Evolutionary conservation across 2,888 invertebrate species (phyloP).

Genomic region (Meiosimyza decipiens): DNA sequence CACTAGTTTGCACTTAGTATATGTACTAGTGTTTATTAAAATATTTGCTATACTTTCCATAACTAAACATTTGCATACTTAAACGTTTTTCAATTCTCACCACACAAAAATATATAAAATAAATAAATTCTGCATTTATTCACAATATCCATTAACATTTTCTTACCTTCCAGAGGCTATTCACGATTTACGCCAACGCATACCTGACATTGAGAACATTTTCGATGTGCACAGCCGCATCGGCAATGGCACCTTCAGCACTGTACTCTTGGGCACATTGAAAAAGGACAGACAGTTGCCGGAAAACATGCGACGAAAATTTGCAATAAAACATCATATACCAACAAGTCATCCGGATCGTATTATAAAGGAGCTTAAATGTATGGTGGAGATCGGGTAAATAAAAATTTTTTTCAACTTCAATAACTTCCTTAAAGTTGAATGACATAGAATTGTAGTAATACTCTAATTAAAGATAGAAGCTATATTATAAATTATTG

Average conservation of each 20-base stretch:
- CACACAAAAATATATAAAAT: too few species aligned
- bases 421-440: neutral
- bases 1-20: too few species aligned
- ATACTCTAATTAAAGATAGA: neutral
- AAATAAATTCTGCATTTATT: neutral
- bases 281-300: slow-evolving; percentile 64
- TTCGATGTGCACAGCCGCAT: slow-evolving; percentile 78
- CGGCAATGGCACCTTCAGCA: slow-evolving; percentile 89
- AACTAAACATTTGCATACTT: too few species aligned
- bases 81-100: neutral
- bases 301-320: slow-evolving; percentile 70
- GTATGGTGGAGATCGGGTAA: slow-evolving; percentile 82
- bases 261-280: slow-evolving; percentile 82
- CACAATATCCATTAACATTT: neutral
- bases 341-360: slow-evolving; percentile 87
- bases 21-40: too few species aligned
- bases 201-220: slow-evolving; percentile 74
- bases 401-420: slow-evolving; percentile 34
- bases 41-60: too few species aligned
- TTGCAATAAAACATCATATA: slow-evolving; percentile 87
- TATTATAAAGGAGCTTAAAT: slow-evolving; percentile 83
- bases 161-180: slow-evolving; percentile 58
- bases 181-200: slow-evolving; percentile 60
- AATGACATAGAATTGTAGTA: neutral
- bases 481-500: neutral